Conservation (phyloP, 2,797 vertebrate species). For the Phyllotis vaccarum region DNA sequence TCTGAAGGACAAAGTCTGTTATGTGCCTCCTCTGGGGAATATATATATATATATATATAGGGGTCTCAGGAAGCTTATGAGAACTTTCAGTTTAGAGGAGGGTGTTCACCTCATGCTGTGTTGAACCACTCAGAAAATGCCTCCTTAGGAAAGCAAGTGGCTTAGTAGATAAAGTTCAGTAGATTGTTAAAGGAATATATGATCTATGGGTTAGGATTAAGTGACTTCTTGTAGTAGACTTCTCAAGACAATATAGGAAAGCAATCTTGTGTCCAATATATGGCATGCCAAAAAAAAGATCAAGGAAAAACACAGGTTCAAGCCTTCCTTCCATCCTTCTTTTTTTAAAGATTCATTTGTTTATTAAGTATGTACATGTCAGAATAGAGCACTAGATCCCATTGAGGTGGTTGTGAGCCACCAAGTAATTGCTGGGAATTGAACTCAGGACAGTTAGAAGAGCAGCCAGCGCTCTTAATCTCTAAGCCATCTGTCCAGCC, state of each 20-base stretch:
- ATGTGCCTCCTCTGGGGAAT: not conserved
- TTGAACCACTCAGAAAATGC: not conserved
- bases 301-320: conserved; percentile 26
- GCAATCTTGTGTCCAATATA: not conserved
- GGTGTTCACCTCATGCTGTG: not conserved
- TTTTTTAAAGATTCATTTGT: not conserved
- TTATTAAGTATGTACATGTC: not conserved
- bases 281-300: not conserved
- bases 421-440: not conserved
- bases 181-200: not conserved
- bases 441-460: not conserved
- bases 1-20: not conserved
- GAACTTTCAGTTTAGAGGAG: not conserved
- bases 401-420: not conserved
- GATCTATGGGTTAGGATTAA: not conserved
- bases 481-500: not conserved
- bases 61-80: not conserved
- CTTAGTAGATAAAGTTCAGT: not conserved
- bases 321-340: not conserved
- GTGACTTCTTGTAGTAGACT: not conserved
- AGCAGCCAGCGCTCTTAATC: not conserved
- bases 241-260: not conserved
- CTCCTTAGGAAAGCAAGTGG: not conserved
- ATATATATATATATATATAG: not conserved
- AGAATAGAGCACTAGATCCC: not conserved